phyloP scores from a whole-genome alignment of 1,140 invertebrate species.

The Panulirus ornatus region DNA sequence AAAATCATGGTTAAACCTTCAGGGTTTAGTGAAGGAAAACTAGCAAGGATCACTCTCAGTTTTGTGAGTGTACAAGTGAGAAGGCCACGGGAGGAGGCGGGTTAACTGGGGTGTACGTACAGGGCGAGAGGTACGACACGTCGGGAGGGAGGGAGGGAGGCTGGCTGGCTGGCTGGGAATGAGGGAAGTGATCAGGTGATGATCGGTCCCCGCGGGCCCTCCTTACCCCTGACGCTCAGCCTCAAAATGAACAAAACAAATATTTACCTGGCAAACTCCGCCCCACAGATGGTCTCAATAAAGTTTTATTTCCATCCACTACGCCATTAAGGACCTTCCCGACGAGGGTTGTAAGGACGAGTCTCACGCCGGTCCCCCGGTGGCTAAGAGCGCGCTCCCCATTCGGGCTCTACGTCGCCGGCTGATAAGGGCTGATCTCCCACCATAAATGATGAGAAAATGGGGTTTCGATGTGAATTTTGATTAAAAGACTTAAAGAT shows the following conservation, averaged over 20 bases:
- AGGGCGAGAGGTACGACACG: too few relatives aligned
- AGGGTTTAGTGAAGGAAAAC: too few relatives aligned
- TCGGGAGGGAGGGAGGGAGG: too few relatives aligned
- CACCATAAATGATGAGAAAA: constrained; percentile 1
- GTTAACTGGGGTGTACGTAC: too few relatives aligned
- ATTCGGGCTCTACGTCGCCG: too few relatives aligned
- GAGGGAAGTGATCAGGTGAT: constrained; percentile 14
- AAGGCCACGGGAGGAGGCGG: too few relatives aligned
- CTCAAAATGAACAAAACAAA: constrained; percentile 44
- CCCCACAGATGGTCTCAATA: constrained; percentile 26
- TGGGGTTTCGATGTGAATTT: constrained; percentile 19
- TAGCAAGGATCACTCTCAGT: too few relatives aligned
- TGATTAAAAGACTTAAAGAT: constrained; percentile 10
- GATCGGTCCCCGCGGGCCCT: background rate
- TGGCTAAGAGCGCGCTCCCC: background rate
- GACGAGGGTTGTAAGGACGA: background rate
- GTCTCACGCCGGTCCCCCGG: background rate
- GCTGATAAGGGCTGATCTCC: constrained; percentile 5
- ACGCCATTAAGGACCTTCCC: background rate
- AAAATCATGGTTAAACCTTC: too few relatives aligned
- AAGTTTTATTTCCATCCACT: background rate
- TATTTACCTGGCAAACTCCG: constrained; percentile 39
- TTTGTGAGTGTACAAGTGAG: too few relatives aligned
- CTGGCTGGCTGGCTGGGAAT: background rate
- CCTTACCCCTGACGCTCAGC: background rate